A percentile compares a stretch with the other conserved stretches of the same genome.
Evolutionary conservation across 1,140 invertebrate genomes (phyloP).

Genomic region (Batillaria attramentaria): DNA sequence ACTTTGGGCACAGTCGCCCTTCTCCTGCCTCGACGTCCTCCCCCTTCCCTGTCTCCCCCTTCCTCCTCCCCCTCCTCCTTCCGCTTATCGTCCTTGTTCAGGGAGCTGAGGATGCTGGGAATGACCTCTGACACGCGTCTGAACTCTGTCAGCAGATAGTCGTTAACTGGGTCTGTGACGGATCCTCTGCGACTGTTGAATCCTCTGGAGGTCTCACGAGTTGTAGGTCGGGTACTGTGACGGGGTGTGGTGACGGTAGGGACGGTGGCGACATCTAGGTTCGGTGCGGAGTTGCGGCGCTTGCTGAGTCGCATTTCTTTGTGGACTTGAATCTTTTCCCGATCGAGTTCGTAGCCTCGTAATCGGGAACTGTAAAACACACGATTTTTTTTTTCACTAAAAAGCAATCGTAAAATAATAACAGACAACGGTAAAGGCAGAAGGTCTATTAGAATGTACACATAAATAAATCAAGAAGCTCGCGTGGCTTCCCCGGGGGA

Average conservation of each 20-base stretch:
- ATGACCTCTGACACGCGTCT: slow-evolving; percentile 56
- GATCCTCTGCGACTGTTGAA: neutral
- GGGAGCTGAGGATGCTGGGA: slow-evolving; percentile 48
- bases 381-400: neutral
- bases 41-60: neutral
- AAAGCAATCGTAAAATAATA: neutral
- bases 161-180: slow-evolving; percentile 34
- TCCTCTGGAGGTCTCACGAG: neutral
- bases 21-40: neutral
- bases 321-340: slow-evolving; percentile 49
- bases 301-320: slow-evolving; percentile 52
- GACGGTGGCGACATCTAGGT: slow-evolving; percentile 14
- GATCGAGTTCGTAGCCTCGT: slow-evolving; percentile 51
- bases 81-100: slow-evolving; percentile 49
- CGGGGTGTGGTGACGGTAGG: neutral
- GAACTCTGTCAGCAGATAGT: slow-evolving; percentile 57
- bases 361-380: slow-evolving; percentile 50
- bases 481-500: no score
- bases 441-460: no score
- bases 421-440: no score
- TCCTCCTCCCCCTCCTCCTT: neutral
- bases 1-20: neutral
- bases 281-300: slow-evolving; percentile 15
- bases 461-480: no score
- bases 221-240: neutral